Percentiles rank a stretch among this genome's conserved stretches.
Evolutionary conservation across 2,113 vertebrate genomes (phyloP).

Genomic region (Cryptotis parvus): DNA sequence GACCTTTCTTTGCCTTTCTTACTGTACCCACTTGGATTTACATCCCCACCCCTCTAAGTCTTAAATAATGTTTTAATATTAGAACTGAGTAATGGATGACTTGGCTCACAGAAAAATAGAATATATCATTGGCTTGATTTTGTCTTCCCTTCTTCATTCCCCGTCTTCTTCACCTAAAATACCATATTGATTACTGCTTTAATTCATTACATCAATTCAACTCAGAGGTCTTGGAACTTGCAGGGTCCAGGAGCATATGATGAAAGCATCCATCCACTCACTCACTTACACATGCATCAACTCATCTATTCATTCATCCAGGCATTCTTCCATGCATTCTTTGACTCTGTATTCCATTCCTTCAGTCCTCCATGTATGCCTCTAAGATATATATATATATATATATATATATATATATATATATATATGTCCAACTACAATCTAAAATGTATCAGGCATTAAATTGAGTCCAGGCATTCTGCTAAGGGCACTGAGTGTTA

Average conservation of each 20-base stretch:
- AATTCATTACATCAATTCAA: background rate
- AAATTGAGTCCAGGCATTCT: background rate
- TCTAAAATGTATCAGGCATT: too few species aligned
- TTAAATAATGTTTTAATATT: slow-evolving; percentile 17
- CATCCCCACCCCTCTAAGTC: background rate
- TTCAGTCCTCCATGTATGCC: background rate
- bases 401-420: background rate
- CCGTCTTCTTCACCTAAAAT: background rate
- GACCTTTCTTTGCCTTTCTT: background rate
- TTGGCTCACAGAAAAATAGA: background rate
- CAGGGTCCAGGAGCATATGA: background rate
- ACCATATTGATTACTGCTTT: background rate
- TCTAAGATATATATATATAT: background rate
- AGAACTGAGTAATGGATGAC: background rate
- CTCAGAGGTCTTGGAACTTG: background rate
- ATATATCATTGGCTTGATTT: background rate
- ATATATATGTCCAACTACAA: too few species aligned
- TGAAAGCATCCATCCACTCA: background rate
- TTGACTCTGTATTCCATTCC: background rate
- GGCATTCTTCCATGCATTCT: background rate
- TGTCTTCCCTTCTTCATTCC: slow-evolving; percentile 6
- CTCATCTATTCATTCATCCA: background rate
- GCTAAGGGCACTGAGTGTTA: background rate
- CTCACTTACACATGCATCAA: background rate
- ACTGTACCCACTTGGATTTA: background rate